Base-by-base conservation (phyloP, 2,888 invertebrate genomes). In the Xestoiulus laeticollis region DNA sequence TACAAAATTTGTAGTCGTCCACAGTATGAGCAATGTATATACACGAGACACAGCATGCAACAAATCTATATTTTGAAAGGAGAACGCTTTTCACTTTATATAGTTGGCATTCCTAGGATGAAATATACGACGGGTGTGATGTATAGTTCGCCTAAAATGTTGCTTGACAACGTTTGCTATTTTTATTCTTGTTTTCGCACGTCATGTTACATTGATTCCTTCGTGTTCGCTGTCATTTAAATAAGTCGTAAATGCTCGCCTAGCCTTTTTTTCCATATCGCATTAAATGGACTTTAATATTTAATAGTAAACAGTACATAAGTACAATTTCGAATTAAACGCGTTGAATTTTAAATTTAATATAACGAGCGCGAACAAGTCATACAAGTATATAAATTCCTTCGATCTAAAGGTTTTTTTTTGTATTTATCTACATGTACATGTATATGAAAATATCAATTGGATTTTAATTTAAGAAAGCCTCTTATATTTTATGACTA, bases 111-210 rank as follows among this genome's bases (percentile, higher is more conserved):
- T 78, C 78, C 78, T 26, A 14, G 30, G 78, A 26, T 78, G 30
- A 26, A 22, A 26, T 26, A 68, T 26, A 26, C 68, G 68, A 26
- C 78, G 12, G 26, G 78, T 30, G 78, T 30, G 78, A 78, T 78
- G 30, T 78, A 78, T 30, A 78, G 78, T 78, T 14, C 26, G 78
- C 78, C 26, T 30, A 78, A 30, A 78, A 78, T 78, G 78, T 30
- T 78, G 78, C 78, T 30, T 30, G 78, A 78, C 78, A 78, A 78
- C 78, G 78, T 78, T 78, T 78, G 26, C 78, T 78, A 78, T 78
- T 78, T 78, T 78, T 78, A 78, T 14, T 78, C 30, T 6, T 78
- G 78, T 78, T 78, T 78, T 78, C 78, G 78, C 78, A 78, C 78
- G 78, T 78, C 78, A 78, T 78, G 78, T 14, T 30, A 78, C 78